phyloP scores from a whole-genome alignment of 2,797 vertebrate genomes.

The Amblyraja radiata region DNA sequence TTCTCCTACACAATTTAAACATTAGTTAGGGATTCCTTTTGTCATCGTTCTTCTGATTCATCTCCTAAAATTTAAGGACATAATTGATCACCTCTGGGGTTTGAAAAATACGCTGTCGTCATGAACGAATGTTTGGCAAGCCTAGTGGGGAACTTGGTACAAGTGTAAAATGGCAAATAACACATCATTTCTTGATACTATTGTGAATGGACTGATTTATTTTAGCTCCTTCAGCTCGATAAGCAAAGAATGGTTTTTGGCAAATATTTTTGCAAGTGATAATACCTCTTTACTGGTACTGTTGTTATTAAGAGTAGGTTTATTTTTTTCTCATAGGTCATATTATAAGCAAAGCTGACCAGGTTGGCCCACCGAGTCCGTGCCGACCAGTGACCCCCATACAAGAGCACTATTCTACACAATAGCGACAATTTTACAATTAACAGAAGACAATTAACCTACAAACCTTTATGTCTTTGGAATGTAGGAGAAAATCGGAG shows the following conservation, averaged over 20 bases:
- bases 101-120: background rate
- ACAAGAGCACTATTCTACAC: too few species aligned
- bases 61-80: background rate
- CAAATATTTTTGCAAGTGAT: background rate
- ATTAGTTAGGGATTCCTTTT: background rate
- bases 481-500: too few species aligned
- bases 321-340: background rate
- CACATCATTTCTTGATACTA: background rate
- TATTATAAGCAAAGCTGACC: background rate
- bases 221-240: background rate
- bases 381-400: too few species aligned
- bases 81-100: constrained; percentile 4
- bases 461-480: too few species aligned
- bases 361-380: too few species aligned
- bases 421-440: too few species aligned
- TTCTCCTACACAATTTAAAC: background rate
- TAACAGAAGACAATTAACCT: too few species aligned
- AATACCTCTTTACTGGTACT: background rate
- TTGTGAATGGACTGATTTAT: background rate
- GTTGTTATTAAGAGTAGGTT: background rate
- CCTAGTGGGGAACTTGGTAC: background rate
- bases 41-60: background rate
- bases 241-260: background rate
- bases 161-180: background rate
- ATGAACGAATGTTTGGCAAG: background rate